Percentiles rank a stretch among this genome's conserved stretches.
Conservation (phyloP, 2,797 vertebrate species). For the Pseudochirops corinnae region DNA sequence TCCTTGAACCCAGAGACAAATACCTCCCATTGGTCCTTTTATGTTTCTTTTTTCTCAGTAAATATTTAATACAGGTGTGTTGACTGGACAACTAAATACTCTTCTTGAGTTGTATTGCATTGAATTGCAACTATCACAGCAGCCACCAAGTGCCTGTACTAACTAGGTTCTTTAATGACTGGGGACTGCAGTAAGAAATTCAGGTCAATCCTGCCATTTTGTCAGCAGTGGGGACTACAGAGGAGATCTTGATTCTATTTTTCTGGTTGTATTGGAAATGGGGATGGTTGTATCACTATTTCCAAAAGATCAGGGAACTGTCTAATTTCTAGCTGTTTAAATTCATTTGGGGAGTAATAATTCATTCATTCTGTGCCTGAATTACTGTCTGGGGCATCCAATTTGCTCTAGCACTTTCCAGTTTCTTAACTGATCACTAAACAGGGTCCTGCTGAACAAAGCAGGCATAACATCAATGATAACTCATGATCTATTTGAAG, state of each 20-base stretch:
- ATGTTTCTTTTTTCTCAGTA: background rate
- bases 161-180: background rate
- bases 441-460: background rate
- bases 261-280: background rate
- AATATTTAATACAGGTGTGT: background rate
- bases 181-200: background rate
- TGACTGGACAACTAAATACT: background rate
- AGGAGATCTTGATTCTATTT: background rate
- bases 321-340: background rate
- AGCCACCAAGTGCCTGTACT: background rate
- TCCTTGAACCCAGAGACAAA: background rate
- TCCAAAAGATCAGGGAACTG: background rate
- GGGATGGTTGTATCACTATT: background rate
- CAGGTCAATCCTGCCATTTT: background rate
- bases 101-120: background rate
- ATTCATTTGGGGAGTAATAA: background rate
- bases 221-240: background rate
- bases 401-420: background rate
- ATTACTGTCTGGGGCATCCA: background rate
- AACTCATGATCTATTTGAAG: slow-evolving; percentile 5
- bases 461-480: background rate
- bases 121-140: background rate
- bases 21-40: background rate
- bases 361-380: background rate
- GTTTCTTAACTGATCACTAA: background rate